Evolutionary conservation across 2,113 vertebrate species (phyloP).

Genomic region (Puma concolor): DNA sequence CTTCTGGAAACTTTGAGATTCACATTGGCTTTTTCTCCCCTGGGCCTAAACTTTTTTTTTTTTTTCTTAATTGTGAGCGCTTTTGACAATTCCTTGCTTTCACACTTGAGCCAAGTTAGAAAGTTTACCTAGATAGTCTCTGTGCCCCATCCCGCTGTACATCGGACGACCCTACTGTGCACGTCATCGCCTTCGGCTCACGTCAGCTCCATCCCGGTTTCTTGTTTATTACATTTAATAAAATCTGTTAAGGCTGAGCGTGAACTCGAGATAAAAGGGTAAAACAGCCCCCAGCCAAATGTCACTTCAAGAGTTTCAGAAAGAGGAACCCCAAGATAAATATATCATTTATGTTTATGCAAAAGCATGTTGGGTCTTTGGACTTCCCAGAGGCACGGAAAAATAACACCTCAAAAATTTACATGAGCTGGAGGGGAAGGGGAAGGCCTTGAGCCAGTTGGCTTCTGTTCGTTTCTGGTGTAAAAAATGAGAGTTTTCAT

Average conservation of each 20-base stretch:
- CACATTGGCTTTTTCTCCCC: background rate
- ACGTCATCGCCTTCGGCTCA: background rate
- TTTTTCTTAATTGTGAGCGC: background rate
- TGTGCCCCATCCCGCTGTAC: background rate
- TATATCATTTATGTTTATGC: constrained; percentile 62
- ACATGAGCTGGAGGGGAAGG: background rate
- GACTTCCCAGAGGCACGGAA: constrained; percentile 67
- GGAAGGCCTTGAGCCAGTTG: background rate
- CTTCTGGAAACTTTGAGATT: background rate
- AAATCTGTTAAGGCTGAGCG: background rate
- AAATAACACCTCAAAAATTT: constrained; percentile 60
- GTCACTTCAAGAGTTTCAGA: constrained; percentile 37
- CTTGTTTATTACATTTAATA: background rate
- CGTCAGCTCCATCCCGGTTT: background rate
- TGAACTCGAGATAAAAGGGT: background rate
- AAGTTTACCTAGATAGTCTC: background rate
- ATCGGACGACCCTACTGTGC: rapidly evolving
- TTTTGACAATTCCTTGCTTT: background rate
- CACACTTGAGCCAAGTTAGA: background rate
- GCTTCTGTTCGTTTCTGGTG: background rate
- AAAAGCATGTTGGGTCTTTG: background rate
- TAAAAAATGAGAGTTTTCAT: constrained; percentile 33
- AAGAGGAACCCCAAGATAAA: constrained; percentile 71
- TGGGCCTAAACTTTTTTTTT: background rate
- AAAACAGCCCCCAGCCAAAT: background rate